Conservation (phyloP, 2,113 vertebrate species). For the Sciurus niger region DNA sequence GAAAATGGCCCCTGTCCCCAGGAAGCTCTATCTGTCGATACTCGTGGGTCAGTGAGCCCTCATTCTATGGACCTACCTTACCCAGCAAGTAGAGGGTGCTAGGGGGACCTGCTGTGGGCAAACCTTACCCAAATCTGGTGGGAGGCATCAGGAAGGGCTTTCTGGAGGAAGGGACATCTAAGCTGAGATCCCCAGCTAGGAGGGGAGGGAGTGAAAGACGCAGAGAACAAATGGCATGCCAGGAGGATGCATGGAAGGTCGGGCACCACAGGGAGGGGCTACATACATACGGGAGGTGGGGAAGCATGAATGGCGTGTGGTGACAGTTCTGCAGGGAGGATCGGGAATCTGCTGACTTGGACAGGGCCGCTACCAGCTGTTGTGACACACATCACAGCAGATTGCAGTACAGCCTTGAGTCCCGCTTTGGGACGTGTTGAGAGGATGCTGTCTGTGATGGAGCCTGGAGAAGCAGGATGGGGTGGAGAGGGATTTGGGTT, state of each 20-base stretch:
- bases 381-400: background rate
- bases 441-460: background rate
- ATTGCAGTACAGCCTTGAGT: background rate
- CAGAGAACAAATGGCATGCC: background rate
- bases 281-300: background rate
- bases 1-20: background rate
- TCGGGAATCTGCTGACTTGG: background rate
- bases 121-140: background rate
- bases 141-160: background rate
- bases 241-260: rapidly evolving
- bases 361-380: background rate
- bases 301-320: background rate
- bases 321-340: background rate
- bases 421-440: background rate
- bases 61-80: too few relatives aligned
- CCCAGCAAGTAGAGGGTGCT: background rate
- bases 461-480: background rate
- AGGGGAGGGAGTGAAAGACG: too few relatives aligned
- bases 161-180: background rate
- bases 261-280: background rate
- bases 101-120: background rate
- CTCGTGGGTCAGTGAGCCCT: background rate
- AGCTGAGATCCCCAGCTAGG: background rate
- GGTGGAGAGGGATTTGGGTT: background rate
- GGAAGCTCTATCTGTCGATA: background rate